Base-by-base conservation (phyloP, 2,888 invertebrate species). In the Augochlorella aurata region DNA sequence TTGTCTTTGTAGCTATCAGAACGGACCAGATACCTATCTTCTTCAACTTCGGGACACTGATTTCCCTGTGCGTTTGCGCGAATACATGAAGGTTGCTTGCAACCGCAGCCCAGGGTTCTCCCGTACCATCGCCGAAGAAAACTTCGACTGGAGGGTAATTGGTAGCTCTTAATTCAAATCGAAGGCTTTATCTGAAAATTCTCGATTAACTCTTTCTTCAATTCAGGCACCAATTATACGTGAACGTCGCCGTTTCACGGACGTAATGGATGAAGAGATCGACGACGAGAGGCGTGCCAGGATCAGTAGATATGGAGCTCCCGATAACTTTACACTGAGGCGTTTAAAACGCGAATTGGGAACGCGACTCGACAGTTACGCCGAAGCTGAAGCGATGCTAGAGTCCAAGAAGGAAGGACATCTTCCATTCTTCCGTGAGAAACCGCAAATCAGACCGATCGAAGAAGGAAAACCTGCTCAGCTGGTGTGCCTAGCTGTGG, bases 11-110 rank as follows among this genome's bases (percentile, higher is more conserved):
- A 98, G 98, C 92, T 99, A 99, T 94, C 98, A 99, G 94, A 97
- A 98, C 94, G 99, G 99, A 0, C 99, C 99, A 0, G 99, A 99
- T 93, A 99, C 99, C 1, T 98, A 99, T 93, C 94, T 99, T 10
- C 95, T 99, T 65, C 99, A 99, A 93, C 95, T 99, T 24, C 96
- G 98, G 74, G 99, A 99, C 94, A 97, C 98, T 0, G 97, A 97
- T 93, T 99, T 99, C 95, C 98, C 99, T n/a, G 97, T 97, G 66
- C 95, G 98, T 38, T 95, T 98, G 86, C 96, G 98, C 79, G 97
- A 98, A 94, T 98, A 98, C 94, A 97, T 98, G 97, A 98, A 98
- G 94, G 97, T 98, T n/a, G 98, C 98, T 0, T 96, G 96, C 82
- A 95, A 95, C 89, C 95, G 97, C 88, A 96, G 97, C 50, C 96